Evolutionary conservation across 2,113 vertebrate species (phyloP), one percentile per base, ranked within the genome.

Genomic region (Paraplagusia blochii): DNA sequence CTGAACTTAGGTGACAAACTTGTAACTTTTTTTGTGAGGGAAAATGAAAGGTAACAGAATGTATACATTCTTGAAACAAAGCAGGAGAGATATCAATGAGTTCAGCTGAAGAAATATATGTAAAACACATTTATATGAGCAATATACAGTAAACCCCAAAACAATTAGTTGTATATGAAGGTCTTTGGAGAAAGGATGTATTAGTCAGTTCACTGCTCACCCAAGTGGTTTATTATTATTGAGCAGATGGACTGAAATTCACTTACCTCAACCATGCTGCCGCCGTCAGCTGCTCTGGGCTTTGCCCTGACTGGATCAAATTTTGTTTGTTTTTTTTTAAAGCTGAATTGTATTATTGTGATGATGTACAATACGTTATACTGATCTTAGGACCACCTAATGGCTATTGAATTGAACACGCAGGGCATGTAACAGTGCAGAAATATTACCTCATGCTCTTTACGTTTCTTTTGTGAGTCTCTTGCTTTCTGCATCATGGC

Each of bases 221-320:
- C 66, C 49, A 1, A 58, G 47, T 75, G 55, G 45, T 50, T 44
- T 44, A 51, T 46, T 4, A 50, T 53, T 18, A 63, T 43, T 51
- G 49, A 44, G 43, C 34, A 66, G 33, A 77, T n/a, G 1, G 45
- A 66, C 58, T 63, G 44, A 66, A 66, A 55, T 69, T 79, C 73
- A 76, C 61, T 67, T 74, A 79, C 79, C 83, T 85, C 76, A 75
- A 61, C 42, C 7, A 29, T 73, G 63, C 57, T 71, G 74, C 72
- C 62, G 52, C 45, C 50, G 40, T 61, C 72, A 61, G 80, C 75
- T 60, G 71, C 75, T 68, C 61, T 73, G 54, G 72, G 70, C 72
- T 80, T 77, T 76, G 68, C 68, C 61, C 77, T 72, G 63, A 80
- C 49, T 58, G 60, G 55, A 63, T 33, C 40, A 44, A 58, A 45